Percentiles rank a stretch among this genome's conserved stretches.
These are phyloP conservation scores for Petrocephalus zakoni DNA, from an alignment of 2,113 vertebrate genomes.

Conservation along the genomic window DNA sequence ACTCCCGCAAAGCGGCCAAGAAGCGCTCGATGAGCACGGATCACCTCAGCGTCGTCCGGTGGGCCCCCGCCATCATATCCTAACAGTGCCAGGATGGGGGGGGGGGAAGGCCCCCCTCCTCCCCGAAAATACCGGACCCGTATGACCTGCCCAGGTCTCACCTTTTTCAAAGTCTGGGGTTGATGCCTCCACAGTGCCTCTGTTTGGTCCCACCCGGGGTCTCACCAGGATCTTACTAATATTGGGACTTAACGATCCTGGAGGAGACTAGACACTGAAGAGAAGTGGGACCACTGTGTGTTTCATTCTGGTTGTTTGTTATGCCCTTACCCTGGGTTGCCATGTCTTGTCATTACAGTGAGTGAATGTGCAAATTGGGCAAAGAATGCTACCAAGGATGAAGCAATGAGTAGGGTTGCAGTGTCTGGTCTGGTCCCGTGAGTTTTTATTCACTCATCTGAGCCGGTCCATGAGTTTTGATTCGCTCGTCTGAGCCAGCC, in stretches of 20 bases:
- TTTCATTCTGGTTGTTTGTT: neutral
- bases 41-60: slow-evolving; percentile 83
- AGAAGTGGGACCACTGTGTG: neutral
- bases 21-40: slow-evolving; percentile 89
- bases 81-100: slow-evolving; percentile 59
- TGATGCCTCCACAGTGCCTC: neutral
- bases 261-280: neutral
- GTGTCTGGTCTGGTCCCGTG: neutral
- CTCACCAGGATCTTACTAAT: neutral
- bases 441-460: neutral
- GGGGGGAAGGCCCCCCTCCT: neutral
- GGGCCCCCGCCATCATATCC: slow-evolving; percentile 94
- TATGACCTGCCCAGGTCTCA: neutral
- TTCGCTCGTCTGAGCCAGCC: neutral
- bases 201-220: neutral
- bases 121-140: neutral
- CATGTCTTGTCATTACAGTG: neutral
- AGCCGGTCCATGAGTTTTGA: neutral
- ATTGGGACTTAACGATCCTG: neutral
- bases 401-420: neutral
- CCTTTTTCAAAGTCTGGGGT: neutral
- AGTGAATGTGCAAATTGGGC: neutral
- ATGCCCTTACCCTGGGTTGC: neutral
- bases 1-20: slow-evolving; percentile 81
- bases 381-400: neutral